Percentiles rank a stretch among this genome's conserved stretches.
Evolutionary conservation across 2,888 invertebrate species (phyloP).

Genomic region (Acanthosoma haemorrhoidale): DNA sequence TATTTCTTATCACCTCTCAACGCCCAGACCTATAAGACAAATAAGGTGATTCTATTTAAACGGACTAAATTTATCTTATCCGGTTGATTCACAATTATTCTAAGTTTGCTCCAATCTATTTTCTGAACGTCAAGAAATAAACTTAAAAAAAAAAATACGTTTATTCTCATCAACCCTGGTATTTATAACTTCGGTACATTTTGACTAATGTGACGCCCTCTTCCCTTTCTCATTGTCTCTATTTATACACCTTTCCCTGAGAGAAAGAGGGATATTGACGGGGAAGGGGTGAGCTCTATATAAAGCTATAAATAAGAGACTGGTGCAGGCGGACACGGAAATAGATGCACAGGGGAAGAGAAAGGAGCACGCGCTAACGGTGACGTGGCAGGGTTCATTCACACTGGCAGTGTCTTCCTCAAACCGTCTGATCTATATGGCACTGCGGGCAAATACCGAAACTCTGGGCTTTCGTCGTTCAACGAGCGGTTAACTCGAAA

Average conservation of each 20-base stretch:
- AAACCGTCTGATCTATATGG: not conserved
- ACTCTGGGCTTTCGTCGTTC: too few species aligned
- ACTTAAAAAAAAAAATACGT: not conserved
- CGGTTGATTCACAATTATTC: not conserved
- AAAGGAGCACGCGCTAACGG: not conserved
- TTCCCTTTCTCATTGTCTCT: not conserved
- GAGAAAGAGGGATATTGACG: too few species aligned
- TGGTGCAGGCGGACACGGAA: not conserved
- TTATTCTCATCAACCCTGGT: not conserved
- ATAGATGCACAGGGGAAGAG: not conserved
- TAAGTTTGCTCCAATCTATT: not conserved
- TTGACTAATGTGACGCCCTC: not conserved
- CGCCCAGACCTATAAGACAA: not conserved
- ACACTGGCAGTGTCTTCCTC: not conserved
- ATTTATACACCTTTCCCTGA: not conserved
- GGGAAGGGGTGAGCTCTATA: not conserved
- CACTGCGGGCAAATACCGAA: too few species aligned
- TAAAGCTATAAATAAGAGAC: not conserved
- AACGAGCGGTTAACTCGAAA: too few species aligned
- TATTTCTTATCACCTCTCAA: too few species aligned
- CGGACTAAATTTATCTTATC: not conserved
- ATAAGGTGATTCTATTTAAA: not conserved
- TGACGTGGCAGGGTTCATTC: not conserved
- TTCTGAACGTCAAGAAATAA: not conserved
- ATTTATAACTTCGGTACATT: not conserved